Evolutionary conservation across 2,888 invertebrate genomes (phyloP).

Genomic region (Volucella inflata): DNA sequence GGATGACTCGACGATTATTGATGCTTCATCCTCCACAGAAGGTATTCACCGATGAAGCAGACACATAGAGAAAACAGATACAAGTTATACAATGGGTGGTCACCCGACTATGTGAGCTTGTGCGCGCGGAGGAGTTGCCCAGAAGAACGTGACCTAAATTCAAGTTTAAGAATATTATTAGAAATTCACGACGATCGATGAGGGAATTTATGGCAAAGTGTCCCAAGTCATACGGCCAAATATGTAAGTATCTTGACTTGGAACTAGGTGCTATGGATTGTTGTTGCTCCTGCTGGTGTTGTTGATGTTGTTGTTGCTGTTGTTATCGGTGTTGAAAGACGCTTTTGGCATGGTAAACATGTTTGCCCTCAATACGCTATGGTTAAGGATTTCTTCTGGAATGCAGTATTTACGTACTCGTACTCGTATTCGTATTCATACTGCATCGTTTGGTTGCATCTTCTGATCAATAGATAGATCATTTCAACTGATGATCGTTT

Average conservation of each 20-base stretch:
- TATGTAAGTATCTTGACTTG: constrained; percentile 55
- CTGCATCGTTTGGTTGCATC: constrained; percentile 1
- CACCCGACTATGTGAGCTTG: constrained; percentile 17
- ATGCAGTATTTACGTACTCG: constrained; percentile 26
- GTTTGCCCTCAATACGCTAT: constrained; percentile 61
- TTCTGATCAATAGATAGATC: constrained; percentile 49
- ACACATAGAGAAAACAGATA: background rate
- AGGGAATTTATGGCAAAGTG: constrained; percentile 71
- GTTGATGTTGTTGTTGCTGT: background rate
- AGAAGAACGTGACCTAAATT: constrained; percentile 70
- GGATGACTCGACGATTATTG: constrained; percentile 64
- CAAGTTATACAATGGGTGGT: constrained; percentile 11
- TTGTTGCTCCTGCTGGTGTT: constrained; percentile 1
- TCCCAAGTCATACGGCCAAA: constrained; percentile 54
- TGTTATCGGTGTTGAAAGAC: constrained; percentile 1
- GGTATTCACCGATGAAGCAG: constrained; percentile 35
- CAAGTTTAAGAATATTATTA: constrained; percentile 55
- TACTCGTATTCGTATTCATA: background rate
- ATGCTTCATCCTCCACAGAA: constrained; percentile 67
- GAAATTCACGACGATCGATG: constrained; percentile 48
- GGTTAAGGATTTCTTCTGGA: constrained; percentile 63
- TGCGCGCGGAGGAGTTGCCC: constrained; percentile 52
- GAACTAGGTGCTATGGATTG: background rate
- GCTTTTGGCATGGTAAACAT: constrained; percentile 67
- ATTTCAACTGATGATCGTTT: constrained; percentile 56